Evolutionary conservation across 2,888 invertebrate species (phyloP), one percentile per base, ranked within the genome.

Genomic region (Andrena flavipes): DNA sequence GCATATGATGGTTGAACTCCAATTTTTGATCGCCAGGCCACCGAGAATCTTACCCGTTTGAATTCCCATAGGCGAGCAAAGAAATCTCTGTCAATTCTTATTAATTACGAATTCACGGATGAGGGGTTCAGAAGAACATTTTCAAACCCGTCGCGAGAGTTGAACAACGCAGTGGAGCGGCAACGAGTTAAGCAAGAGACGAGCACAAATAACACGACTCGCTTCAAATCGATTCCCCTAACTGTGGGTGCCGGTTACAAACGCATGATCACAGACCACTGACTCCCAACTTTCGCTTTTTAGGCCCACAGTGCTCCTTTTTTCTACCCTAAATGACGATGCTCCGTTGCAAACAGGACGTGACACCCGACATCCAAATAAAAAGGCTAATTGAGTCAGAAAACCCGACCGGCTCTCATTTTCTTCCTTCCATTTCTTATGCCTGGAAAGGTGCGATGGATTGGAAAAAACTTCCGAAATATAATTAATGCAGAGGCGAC

Each of bases 301-400:
- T 51, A 54, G 62, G 48, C 29, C 30, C 29, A 48, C 51, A 20
- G 16, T 29, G 30, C n/a, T 54, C 67, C 60, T 73, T 75, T 26
- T n/a, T 20, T n/a, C 20, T 51, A 20, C 20, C 51, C 51, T 51
- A 87, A 88, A 69, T 89, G 88, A 88, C 88, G 74, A 64, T 74
- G 88, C 89, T 84, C 35, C 73, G 75, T 33, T 72, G 20, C 51
- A 56, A 79, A 81, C 87, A 87, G 89, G 84, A 88, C 84, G 81
- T 81, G 87, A 87, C 70, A 80, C 84, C 68, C 84, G 76, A 73
- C 63, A 54, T 64, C 73, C 59, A 49, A 33, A 42, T 42, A 73
- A 80, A 60, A 63, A 76, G 62, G 1, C n/a, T 77, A 77, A 77
- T 67, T 65, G 51, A 77, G 60, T 67, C 59, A 29, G 33, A 33